Evolutionary conservation across 2,888 invertebrate species (phyloP), one percentile per base, ranked within the genome.

Genomic region (Apodemia hepburni): DNA sequence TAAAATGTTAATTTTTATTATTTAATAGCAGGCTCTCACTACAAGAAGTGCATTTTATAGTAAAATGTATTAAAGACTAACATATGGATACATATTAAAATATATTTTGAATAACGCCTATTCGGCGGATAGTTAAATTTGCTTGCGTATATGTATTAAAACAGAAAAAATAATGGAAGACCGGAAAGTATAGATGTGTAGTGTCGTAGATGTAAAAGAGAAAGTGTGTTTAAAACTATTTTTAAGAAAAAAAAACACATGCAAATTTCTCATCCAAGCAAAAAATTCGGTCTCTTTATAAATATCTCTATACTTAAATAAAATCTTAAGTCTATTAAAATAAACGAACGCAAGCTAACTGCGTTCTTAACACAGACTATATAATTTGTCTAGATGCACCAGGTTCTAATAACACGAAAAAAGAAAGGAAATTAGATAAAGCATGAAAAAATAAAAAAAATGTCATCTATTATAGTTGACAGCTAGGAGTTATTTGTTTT

Each of bases 61-160:
- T 78, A 70, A 74, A 82, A 71, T 76, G 78, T 73, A 77, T 61
- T 59, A 64, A 42, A 42, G 51, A 69, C 70, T 75, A 75, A 77
- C 71, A 75, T 74, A 74, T 74, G 76, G 75, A 78, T 70, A 75
- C 71, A 73, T 73, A 68, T 68, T 59, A n/a, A 75, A 72, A 70
- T 73, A 76, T 71, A 71, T 72, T 77, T 78, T 78, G 81, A 79
- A 81, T 74, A 77, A 77, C 77, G 76, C 72, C 76, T 73, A 77
- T 74, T 75, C 69, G 73, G 76, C 70, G 71, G 84, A 89, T 87
- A 87, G 77, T 86, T 90, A 90, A 91, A 91, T 90, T 90, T 91
- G 90, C 90, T 91, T 90, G 89, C 83, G 73, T 77, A 75, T 76
- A 71, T 76, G 76, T 64, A 66, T 67, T 67, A 63, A 49, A 69